Evolutionary conservation across 1,140 invertebrate species (phyloP).

Genomic region (Maniola jurtina): DNA sequence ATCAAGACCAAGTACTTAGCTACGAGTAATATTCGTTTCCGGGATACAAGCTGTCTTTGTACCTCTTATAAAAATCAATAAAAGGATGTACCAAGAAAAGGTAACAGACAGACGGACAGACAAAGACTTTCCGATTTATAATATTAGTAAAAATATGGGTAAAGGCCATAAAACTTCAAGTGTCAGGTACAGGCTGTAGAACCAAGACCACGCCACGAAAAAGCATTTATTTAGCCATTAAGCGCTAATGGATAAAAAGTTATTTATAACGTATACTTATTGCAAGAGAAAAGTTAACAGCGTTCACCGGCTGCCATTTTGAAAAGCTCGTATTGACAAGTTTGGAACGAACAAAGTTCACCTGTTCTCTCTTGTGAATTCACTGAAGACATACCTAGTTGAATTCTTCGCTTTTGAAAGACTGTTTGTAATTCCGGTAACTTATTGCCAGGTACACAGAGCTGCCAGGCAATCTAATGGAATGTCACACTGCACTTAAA

Average conservation of each 20-base stretch:
- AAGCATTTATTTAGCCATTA: slow-evolving; percentile 11
- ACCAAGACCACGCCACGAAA: background rate
- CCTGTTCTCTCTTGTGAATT: slow-evolving; percentile 9
- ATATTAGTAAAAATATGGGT: too few species aligned
- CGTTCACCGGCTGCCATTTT: background rate
- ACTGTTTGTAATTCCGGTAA: background rate
- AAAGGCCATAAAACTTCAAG: background rate
- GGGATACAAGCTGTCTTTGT: too few species aligned
- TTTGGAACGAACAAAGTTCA: slow-evolving; percentile 11
- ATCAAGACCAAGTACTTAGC: too few species aligned
- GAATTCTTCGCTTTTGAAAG: slow-evolving; percentile 4
- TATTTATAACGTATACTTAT: slow-evolving; percentile 11
- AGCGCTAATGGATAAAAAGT: slow-evolving; percentile 6
- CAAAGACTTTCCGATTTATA: too few species aligned
- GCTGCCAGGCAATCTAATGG: too few species aligned
- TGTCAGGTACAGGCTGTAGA: background rate
- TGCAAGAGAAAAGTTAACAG: slow-evolving; percentile 7
- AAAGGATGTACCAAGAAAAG: too few species aligned
- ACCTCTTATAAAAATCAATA: too few species aligned
- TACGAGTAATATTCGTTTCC: too few species aligned
- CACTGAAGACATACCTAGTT: slow-evolving; percentile 6
- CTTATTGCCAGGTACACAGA: background rate
- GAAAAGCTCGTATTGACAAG: slow-evolving; percentile 10
- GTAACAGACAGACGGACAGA: too few species aligned
- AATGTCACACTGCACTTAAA: background rate